These are phyloP conservation scores for Philhelius pedissequus DNA, from an alignment of 2,888 invertebrate species.

Conservation along the genomic window DNA sequence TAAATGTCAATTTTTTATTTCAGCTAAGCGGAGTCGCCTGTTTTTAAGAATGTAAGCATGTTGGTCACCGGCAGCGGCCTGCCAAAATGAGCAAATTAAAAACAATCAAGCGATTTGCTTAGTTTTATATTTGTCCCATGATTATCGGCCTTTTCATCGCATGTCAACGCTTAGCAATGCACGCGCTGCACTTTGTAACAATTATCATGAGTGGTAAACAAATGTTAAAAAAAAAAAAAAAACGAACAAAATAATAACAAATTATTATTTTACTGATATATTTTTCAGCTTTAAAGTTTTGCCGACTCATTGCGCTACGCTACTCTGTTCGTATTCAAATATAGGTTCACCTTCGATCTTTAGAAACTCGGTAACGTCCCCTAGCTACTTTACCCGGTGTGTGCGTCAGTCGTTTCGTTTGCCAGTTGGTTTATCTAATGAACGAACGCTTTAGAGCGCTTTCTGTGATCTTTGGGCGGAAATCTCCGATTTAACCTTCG, in stretches of 20 bases:
- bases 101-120: conserved; percentile 56
- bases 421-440: neutral
- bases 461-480: conserved; percentile 63
- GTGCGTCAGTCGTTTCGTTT: neutral
- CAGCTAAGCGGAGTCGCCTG: conserved; percentile 4
- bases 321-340: conserved; percentile 1
- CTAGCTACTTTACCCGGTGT: neutral
- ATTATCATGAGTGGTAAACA: conserved; percentile 65
- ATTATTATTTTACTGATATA: conserved; percentile 13
- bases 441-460: conserved; percentile 23
- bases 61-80: neutral
- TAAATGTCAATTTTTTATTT: no score
- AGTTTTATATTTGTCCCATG: conserved; percentile 22
- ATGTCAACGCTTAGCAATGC: conserved; percentile 41
- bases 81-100: conserved; percentile 61
- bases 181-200: conserved; percentile 38
- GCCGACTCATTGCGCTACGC: neutral
- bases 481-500: conserved; percentile 64
- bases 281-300: conserved; percentile 32
- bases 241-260: conserved; percentile 1
- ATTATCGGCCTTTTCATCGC: conserved; percentile 31
- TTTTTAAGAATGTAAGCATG: neutral
- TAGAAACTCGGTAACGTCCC: neutral
- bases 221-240: conserved; percentile 5
- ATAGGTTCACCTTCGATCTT: conserved; percentile 47